Conservation (phyloP, 2,888 invertebrate genomes). For the Sesamia inferens region DNA sequence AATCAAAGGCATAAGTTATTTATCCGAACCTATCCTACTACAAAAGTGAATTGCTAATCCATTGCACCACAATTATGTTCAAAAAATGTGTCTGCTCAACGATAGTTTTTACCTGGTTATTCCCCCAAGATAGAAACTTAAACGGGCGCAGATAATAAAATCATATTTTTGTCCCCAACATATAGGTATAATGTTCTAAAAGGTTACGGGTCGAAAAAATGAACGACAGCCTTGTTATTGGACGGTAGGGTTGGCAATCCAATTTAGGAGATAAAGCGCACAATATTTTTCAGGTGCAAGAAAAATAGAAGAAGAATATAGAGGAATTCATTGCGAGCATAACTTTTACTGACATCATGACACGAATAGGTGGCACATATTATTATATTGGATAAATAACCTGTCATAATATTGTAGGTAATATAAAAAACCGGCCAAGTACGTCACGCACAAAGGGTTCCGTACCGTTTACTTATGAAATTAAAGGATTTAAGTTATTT, state of each 20-base stretch:
- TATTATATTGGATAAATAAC: neutral
- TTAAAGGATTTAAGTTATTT: too few species aligned
- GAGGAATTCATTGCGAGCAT: conserved; percentile 6
- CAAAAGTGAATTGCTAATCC: too few species aligned
- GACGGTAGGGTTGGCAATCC: conserved; percentile 34
- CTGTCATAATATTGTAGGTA: neutral
- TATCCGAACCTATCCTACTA: neutral
- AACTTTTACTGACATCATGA: conserved; percentile 13
- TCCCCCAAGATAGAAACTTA: too few species aligned
- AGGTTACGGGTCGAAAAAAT: conserved; percentile 45
- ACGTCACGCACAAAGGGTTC: too few species aligned
- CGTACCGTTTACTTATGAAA: too few species aligned
- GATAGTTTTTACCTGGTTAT: too few species aligned
- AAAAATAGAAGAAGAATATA: conserved; percentile 1
- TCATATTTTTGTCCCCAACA: neutral
- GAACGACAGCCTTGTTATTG: conserved; percentile 29
- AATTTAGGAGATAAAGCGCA: conserved; percentile 34
- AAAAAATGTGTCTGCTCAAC: too few species aligned
- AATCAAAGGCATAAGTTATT: neutral
- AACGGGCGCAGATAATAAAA: too few species aligned
- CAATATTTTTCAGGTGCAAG: conserved; percentile 14
- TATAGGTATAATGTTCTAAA: conserved; percentile 26
- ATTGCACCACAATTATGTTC: too few species aligned
- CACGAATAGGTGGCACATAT: neutral
- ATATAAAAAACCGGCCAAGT: too few species aligned